These are phyloP conservation scores for Hedya salicella DNA, from an alignment of 2,888 invertebrate species.

Conservation along the genomic window DNA sequence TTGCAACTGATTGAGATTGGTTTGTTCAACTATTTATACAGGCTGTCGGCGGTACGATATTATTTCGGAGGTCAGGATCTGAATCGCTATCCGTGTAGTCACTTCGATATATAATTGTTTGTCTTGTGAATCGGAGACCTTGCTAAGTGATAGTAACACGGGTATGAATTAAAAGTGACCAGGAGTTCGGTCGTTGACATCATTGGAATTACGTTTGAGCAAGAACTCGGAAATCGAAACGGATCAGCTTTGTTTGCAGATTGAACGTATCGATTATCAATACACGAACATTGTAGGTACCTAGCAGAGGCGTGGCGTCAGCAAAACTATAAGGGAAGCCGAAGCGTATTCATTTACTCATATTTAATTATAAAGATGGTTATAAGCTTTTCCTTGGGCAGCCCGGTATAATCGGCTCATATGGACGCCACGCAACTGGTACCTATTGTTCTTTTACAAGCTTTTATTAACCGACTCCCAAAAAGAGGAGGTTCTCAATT, in stretches of 20 bases:
- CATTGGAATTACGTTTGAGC: conserved; percentile 9
- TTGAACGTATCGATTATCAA: neutral
- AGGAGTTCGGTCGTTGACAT: conserved; percentile 41
- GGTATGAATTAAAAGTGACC: conserved; percentile 25
- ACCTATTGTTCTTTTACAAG: too few relatives aligned
- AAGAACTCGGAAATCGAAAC: conserved; percentile 23
- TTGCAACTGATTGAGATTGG: conserved; percentile 76
- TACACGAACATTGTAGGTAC: too few relatives aligned
- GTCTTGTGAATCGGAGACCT: conserved; percentile 32
- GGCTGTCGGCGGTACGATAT: conserved; percentile 56
- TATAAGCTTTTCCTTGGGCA: too few relatives aligned
- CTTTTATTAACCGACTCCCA: too few relatives aligned
- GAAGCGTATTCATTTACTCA: too few relatives aligned
- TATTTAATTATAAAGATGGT: too few relatives aligned
- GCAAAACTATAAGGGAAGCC: too few relatives aligned
- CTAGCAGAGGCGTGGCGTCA: too few relatives aligned
- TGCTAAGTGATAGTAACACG: conserved; percentile 37
- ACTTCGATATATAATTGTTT: conserved; percentile 33
- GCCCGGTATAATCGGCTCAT: too few relatives aligned
- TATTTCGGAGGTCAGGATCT: conserved; percentile 40
- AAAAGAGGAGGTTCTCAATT: too few relatives aligned
- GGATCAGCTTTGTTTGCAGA: neutral
- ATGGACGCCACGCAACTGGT: too few relatives aligned
- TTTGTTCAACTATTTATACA: conserved; percentile 43
- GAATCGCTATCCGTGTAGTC: conserved; percentile 30